Evolutionary conservation across 2,888 invertebrate genomes (phyloP).

Genomic region (Meteorus cinctellus): DNA sequence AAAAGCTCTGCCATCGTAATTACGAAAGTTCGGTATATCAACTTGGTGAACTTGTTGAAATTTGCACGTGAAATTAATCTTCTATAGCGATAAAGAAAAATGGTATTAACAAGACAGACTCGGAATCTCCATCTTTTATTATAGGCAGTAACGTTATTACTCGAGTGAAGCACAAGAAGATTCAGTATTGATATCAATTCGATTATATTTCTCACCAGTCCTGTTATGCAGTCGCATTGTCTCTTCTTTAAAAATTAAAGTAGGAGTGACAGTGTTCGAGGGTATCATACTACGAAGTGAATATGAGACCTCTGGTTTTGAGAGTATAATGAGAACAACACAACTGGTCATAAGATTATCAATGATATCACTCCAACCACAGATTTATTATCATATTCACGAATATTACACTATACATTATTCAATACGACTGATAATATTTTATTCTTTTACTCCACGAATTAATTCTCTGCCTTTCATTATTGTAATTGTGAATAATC

Average conservation of each 20-base stretch:
- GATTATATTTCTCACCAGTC: neutral
- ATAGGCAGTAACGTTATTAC: neutral
- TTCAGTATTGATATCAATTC: neutral
- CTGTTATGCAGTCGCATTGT: neutral
- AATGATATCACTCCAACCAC: neutral
- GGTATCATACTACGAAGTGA: neutral
- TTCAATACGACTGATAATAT: neutral
- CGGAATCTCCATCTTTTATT: neutral
- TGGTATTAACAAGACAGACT: neutral
- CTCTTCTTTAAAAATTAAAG: neutral
- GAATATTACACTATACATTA: neutral
- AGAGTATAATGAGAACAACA: neutral
- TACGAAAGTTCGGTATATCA: constrained; percentile 48
- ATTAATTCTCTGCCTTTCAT: neutral
- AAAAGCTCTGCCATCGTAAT: constrained; percentile 50
- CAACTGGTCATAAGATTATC: neutral
- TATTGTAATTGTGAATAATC: neutral
- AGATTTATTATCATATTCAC: neutral
- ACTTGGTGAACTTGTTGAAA: constrained; percentile 47
- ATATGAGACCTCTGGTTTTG: neutral
- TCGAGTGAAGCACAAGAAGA: no score
- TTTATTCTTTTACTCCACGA: neutral
- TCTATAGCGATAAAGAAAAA: neutral
- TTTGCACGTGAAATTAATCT: constrained; percentile 47
- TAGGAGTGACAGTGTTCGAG: neutral